Base-by-base conservation (phyloP, 92 coral and sea anemone species). In the Metridium senile region DNA sequence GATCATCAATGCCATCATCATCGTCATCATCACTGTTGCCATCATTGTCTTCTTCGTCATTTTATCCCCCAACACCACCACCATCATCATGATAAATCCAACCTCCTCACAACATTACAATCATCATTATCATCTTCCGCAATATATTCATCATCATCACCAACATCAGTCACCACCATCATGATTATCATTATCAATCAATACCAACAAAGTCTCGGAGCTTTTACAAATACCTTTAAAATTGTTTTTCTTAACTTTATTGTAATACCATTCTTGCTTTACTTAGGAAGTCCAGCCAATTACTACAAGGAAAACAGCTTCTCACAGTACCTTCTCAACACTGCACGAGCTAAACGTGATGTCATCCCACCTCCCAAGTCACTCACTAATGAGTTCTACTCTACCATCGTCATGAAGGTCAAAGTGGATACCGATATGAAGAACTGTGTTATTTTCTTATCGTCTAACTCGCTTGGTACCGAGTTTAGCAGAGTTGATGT, bases 401-500 rank as follows among this genome's bases (percentile, higher is more conserved):
- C 91, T 27, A 80, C 83, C 61, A 92, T 96, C 75, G 92, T 93
- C 6, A 82, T 96, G 87, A 97, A 96, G 81, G 89, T 96, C 63
- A 86, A 85, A 69, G 49, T 96, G n/a, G 85, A 87, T 4, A 86
- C 84, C 28, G 85, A 73, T 58, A 67, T 85, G 28, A 74, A 81
- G 66, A 64, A 94, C 71, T 93, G 88, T 21, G 89, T 94, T 34
- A 21, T 94, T 35, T 94, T 94, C 87, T 81, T 92, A 34, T 93
- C 97, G 45, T 86, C 97, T 34, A 91, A 93, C 90, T 86, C 95
- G 33, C 80, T 83, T 51, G 97, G 95, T 68, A 89, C 94, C 1
- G 97, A 93, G 70, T 89, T 89, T 70, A 92, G 81, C 78, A 85
- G 92, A 59, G 81, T 94, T 65, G 98, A 90, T 66, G 98, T 94